These are phyloP conservation scores for Paraplagusia blochii DNA, from an alignment of 2,113 vertebrate genomes.

Conservation along the genomic window DNA sequence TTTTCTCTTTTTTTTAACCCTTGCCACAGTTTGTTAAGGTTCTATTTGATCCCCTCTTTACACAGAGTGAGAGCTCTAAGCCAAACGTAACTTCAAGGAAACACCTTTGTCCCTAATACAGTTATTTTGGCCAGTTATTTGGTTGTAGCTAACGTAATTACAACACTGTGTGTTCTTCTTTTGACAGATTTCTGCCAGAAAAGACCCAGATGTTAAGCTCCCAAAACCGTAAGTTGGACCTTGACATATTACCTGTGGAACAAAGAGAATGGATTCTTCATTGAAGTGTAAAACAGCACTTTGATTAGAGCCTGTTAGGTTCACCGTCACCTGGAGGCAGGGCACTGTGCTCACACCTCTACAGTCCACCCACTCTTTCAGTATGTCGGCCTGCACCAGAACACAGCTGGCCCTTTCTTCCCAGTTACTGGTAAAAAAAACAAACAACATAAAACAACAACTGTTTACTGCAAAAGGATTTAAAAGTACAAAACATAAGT, in stretches of 20 bases:
- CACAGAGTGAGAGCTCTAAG: too few relatives aligned
- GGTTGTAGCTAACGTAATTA: neutral
- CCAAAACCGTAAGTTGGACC: neutral
- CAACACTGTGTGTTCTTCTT: neutral
- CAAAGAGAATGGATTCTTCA: conserved; percentile 71
- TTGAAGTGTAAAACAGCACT: conserved; percentile 73
- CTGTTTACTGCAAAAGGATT: neutral
- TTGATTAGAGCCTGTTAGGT: conserved; percentile 62
- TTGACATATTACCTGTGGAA: conserved; percentile 69
- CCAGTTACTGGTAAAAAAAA: conserved; percentile 70
- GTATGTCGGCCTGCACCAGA: conserved; percentile 57
- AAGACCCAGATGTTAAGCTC: neutral
- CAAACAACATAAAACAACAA: neutral
- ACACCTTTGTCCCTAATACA: too few relatives aligned
- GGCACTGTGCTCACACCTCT: conserved; percentile 66
- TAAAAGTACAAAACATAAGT: too few relatives aligned
- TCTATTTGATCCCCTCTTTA: too few relatives aligned
- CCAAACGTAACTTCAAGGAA: too few relatives aligned
- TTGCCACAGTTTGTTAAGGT: too few relatives aligned
- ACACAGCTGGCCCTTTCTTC: conserved; percentile 73
- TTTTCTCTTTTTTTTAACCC: too few relatives aligned
- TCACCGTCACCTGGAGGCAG: conserved; percentile 77
- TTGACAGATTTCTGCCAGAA: neutral
- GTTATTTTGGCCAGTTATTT: too few relatives aligned
- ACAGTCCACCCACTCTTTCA: conserved; percentile 73